Evolutionary conservation across 2,888 invertebrate species (phyloP).

Genomic region (Eupithecia pulchellata): DNA sequence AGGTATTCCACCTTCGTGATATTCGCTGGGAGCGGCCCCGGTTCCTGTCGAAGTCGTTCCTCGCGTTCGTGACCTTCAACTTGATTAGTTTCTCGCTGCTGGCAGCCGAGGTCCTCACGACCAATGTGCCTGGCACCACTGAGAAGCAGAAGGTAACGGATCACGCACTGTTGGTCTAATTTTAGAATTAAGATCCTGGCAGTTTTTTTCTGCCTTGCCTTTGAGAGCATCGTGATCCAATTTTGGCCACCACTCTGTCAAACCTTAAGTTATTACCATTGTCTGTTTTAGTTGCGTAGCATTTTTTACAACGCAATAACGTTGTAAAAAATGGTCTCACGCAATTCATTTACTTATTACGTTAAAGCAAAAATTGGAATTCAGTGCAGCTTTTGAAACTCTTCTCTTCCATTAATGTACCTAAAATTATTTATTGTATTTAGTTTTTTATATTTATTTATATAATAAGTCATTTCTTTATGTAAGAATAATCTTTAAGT

Average conservation of each 20-base stretch:
- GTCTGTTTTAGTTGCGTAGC: not conserved
- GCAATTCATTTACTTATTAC: too few relatives aligned
- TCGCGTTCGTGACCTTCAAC: conserved; percentile 95
- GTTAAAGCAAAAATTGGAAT: not conserved
- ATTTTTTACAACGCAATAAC: too few relatives aligned
- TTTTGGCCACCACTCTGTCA: not conserved
- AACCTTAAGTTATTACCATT: not conserved
- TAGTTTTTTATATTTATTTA: too few relatives aligned
- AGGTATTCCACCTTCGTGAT: conserved; percentile 95
- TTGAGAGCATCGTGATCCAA: not conserved
- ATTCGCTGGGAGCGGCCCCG: conserved; percentile 95
- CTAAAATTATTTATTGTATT: too few relatives aligned
- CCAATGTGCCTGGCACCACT: conserved; percentile 82
- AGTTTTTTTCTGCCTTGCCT: not conserved
- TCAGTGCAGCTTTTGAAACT: conserved; percentile 10
- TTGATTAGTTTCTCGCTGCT: conserved; percentile 94
- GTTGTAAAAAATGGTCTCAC: too few relatives aligned
- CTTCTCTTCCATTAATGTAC: too few relatives aligned
- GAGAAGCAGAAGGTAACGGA: conserved; percentile 80
- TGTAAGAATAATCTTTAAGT: too few relatives aligned
- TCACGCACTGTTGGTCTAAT: not conserved
- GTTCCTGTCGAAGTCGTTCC: conserved; percentile 95
- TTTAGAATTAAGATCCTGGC: too few relatives aligned
- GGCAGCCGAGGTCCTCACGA: conserved; percentile 88
- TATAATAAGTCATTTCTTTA: too few relatives aligned